Evolutionary conservation across 2,113 vertebrate species (phyloP), one percentile per base, ranked within the genome.

Genomic region (Scomber japonicus): DNA sequence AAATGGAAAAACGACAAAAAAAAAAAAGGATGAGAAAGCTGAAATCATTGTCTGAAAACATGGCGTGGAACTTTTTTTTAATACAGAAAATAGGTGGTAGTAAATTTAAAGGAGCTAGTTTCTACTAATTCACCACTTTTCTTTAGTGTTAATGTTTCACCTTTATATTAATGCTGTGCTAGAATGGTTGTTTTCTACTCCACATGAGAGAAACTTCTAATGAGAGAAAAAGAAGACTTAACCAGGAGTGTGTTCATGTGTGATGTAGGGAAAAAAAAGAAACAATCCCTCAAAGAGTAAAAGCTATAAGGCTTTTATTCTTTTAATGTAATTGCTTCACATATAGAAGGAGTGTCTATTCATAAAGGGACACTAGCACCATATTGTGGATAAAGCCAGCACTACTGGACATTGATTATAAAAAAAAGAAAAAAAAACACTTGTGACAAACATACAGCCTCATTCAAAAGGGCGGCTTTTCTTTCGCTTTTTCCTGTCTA

Each of bases 321-420:
- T 65, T 65, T 64, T 40, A 66, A 79, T 61, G 57, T 67, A 67
- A 5, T 7, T 77, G 75, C 50, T 88, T 87, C 89, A 62, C 81
- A 86, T 82, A 73, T 66, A 45, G 70, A 82, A 48, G 73, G 74
- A 16, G 69, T 57, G 60, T 88, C 46, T 71, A 57, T 73, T 59
- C 73, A 81, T 61, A 85, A 88, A 95, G 84, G 88, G 89, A 87
- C 90, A 91, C 89, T 90, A 93, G 92, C 92, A 92, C 92, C 91
- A 84, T 91, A 86, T 91, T 88, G 89, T 94, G 93, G 92, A 91
- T 88, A 77, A 86, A 91, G 55, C 70, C 83, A 78, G 88, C 83
- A 93, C 83, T 93, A 90, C 88, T 88, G 87, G 87, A 75, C 73
- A 75, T 30, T 84, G 83, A 85, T 87, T 88, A 79, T 60, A 79